Percentiles rank a stretch among this genome's conserved stretches.
Conservation (phyloP, 2,888 invertebrate genomes). For the Cancer borealis region DNA sequence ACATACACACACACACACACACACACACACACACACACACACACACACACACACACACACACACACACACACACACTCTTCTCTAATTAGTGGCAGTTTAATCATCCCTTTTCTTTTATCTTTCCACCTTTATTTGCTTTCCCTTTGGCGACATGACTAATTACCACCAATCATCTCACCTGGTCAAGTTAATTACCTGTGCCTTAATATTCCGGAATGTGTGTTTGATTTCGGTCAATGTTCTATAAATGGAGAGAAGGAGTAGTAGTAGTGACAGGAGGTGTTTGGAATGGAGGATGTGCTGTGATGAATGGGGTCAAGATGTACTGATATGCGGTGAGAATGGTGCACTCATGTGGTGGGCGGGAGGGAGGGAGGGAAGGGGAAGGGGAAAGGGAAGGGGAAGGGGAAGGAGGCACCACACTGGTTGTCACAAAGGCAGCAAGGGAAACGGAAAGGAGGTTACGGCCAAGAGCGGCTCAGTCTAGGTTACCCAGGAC, state of each 20-base stretch:
- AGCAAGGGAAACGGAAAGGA: background rate
- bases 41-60: constrained; percentile 20
- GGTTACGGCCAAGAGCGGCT: background rate
- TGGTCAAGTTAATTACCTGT: background rate
- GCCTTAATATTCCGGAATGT: background rate
- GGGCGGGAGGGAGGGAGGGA: background rate
- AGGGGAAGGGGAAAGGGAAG: no score
- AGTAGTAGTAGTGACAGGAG: no score
- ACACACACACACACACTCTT: constrained; percentile 17
- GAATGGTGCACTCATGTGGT: background rate
- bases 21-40: constrained; percentile 20
- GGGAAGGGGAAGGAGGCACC: no score
- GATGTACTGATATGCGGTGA: background rate
- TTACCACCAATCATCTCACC: background rate
- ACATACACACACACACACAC: constrained; percentile 20
- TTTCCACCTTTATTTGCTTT: background rate
- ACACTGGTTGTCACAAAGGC: background rate
- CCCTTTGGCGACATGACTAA: background rate
- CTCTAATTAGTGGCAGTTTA: no score
- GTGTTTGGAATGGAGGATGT: no score
- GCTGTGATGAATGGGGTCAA: no score
- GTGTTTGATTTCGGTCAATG: background rate
- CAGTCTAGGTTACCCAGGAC: background rate
- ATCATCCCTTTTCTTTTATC: background rate
- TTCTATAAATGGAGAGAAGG: no score